phyloP scores from a whole-genome alignment of 2,888 invertebrate species.

The Platycheirus rosarum region DNA sequence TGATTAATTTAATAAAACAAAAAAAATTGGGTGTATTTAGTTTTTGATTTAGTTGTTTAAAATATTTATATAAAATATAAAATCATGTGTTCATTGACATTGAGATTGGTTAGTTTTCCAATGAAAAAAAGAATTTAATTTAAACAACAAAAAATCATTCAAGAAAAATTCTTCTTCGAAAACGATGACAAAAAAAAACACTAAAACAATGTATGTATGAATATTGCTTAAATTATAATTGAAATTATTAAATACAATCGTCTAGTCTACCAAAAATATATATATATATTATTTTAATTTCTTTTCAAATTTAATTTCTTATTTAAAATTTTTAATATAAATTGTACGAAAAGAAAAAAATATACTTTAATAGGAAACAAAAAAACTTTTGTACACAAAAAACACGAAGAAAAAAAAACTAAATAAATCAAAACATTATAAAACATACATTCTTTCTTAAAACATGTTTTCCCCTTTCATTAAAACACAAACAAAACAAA shows the following conservation, averaged over 20 bases:
- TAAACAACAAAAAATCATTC: constrained; percentile 2
- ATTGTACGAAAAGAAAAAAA: constrained; percentile 47
- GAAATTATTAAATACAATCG: constrained; percentile 49
- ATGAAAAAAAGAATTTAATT: constrained; percentile 52
- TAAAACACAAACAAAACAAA: constrained; percentile 12
- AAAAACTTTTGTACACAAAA: constrained; percentile 69
- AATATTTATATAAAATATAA: constrained; percentile 41
- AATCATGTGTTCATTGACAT: constrained; percentile 74
- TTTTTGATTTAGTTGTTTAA: constrained; percentile 59
- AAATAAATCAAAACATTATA: constrained; percentile 20
- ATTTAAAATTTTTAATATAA: constrained; percentile 37
- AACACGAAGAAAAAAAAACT: constrained; percentile 28
- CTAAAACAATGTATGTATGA: constrained; percentile 23
- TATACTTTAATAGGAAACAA: constrained; percentile 53
- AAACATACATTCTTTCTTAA: constrained; percentile 50
- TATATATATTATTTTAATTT: constrained; percentile 15
- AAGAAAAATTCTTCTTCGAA: constrained; percentile 27
- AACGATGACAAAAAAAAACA: constrained; percentile 11
- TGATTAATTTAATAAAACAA: constrained; percentile 26
- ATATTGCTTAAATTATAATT: constrained; percentile 44
- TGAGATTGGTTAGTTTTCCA: constrained; percentile 70
- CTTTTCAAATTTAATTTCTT: constrained; percentile 35
- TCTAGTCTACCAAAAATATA: constrained; percentile 72
- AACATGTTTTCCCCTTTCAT: constrained; percentile 59
- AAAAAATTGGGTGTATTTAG: constrained; percentile 60